Evolutionary conservation across 1,140 invertebrate genomes (phyloP).

Genomic region (Sycophila sp.): DNA sequence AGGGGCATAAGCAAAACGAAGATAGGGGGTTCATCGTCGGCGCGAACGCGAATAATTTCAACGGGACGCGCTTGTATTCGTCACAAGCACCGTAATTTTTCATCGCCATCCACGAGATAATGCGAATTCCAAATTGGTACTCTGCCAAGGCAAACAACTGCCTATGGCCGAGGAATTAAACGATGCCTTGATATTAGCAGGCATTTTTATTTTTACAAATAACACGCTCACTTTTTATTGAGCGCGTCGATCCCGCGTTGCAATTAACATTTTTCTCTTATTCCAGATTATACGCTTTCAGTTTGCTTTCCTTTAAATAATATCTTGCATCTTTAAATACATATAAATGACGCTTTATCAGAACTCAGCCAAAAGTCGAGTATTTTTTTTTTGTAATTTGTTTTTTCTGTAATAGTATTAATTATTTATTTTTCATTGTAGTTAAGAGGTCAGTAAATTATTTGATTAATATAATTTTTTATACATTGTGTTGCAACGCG

Average conservation of each 20-base stretch:
- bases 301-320: not conserved
- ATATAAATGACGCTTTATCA: too few species aligned
- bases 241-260: too few species aligned
- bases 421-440: not conserved
- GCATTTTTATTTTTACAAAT: constrained; percentile 28
- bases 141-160: constrained; percentile 27
- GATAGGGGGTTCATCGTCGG: not conserved
- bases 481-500: too few species aligned
- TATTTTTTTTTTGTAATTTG: too few species aligned
- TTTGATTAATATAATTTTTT: too few species aligned
- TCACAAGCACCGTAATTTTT: constrained; percentile 30
- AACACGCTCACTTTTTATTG: constrained; percentile 4
- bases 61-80: not conserved
- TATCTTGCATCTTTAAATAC: too few species aligned
- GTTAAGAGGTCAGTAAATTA: too few species aligned
- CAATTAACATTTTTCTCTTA: too few species aligned
- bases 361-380: too few species aligned
- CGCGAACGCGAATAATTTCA: constrained; percentile 21
- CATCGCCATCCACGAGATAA: constrained; percentile 19
- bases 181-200: constrained; percentile 15
- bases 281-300: not conserved
- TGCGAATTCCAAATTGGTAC: constrained; percentile 24
- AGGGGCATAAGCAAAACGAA: constrained; percentile 14
- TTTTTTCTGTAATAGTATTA: not conserved
- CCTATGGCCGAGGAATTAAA: constrained; percentile 23